Conservation (phyloP, 2,113 vertebrate genomes). For the Triplophysa rosa region DNA sequence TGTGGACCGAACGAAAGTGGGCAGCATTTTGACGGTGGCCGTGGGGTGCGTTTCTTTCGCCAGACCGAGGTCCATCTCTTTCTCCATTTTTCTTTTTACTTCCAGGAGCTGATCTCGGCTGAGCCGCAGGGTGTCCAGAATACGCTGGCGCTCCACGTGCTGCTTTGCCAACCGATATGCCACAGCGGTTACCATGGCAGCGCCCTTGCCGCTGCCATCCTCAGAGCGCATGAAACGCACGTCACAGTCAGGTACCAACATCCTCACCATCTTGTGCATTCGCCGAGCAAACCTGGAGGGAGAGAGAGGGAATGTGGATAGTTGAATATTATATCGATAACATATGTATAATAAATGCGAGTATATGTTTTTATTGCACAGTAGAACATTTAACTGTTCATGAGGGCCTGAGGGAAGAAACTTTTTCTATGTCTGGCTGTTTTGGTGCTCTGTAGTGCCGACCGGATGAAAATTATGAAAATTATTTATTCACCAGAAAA, state of each 20-base stretch:
- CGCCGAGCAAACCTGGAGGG: constrained; percentile 82
- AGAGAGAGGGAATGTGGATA: background rate
- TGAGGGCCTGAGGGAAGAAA: no score
- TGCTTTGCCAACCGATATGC: constrained; percentile 87
- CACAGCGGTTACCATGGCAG: constrained; percentile 96
- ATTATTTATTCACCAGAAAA: no score
- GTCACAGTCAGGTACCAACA: constrained; percentile 89
- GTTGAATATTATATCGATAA: no score
- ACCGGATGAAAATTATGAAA: no score
- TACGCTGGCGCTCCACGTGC: constrained; percentile 79
- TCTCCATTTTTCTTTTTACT: constrained; percentile 84
- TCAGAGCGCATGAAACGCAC: constrained; percentile 90
- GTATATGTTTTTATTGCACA: no score
- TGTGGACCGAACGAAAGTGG: constrained; percentile 89
- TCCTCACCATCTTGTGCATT: constrained; percentile 87
- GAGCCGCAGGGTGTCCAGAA: constrained; percentile 81
- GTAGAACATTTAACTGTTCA: no score
- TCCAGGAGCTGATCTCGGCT: constrained; percentile 84
- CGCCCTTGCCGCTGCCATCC: constrained; percentile 92
- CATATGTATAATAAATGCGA: no score
- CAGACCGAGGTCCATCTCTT: constrained; percentile 83
- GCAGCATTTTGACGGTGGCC: constrained; percentile 89
- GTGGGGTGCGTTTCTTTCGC: constrained; percentile 73
- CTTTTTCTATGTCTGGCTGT: no score
- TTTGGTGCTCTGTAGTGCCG: no score